Base-by-base conservation (phyloP, 2,797 vertebrate genomes). In the Enteromius mattozi region DNA sequence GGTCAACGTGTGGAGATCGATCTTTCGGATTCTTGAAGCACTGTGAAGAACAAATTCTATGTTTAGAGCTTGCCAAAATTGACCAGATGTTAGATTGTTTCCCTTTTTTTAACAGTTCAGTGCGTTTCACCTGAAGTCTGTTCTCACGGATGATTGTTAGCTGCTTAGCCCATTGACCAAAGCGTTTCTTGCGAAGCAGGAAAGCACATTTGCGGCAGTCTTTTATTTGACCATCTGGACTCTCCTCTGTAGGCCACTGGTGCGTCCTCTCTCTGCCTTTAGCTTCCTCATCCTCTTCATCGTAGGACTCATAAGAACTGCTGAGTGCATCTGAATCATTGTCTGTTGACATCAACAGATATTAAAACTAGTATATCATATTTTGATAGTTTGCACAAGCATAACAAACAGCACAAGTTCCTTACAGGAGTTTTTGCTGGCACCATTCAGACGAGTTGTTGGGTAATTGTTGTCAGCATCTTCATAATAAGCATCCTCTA, bases 11-110 rank as follows among this genome's bases (percentile, higher is more conserved):
- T 0, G 98, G 97, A 70, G 94, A 94, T 79, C 92, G 95, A 91
- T 99, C 98, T 92, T 99, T 99, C 91, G 98, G 97, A 92, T 96
- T 99, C 92, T 99, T 99, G 89, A 95, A 99, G 90, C 98, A 99
- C 98, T 99, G 87, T 2, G 30, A 7, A 76, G 10, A 77, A 47
- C 1, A 75, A 59, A 80, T 54, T 17, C 0, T 5, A 35, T 17
- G 17, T 78, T 78, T 30, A 86, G 56, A 70, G 47, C 37, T 75
- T 24, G 37, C 30, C n/a, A 56, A 56, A 8, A 27, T 14, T 2
- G 0, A 21, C 3, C 47, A 54, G 72, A 54, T 54, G 17, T 54
- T 45, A 27, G 21, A 16, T 70, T 70, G n/a, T 45, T 37, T 27
- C 1, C 17, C 1, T 47, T 27, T 2, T 33, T 54, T 16, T 27